These are phyloP conservation scores for Trilocha varians DNA, from an alignment of 2,888 invertebrate species.

Conservation along the genomic window DNA sequence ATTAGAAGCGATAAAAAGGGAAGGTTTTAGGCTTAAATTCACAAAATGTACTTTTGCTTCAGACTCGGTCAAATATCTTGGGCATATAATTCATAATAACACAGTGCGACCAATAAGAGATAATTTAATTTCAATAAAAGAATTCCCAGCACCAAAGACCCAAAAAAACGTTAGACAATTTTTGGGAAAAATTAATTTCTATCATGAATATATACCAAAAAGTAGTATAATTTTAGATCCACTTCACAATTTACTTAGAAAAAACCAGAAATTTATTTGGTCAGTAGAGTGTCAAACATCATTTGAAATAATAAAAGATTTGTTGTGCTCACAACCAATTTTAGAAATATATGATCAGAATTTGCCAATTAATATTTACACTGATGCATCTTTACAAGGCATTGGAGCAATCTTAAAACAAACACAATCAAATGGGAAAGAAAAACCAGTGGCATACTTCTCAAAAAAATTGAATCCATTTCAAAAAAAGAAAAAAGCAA, in stretches of 20 bases:
- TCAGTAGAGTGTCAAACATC: constrained; percentile 9
- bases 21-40: constrained; percentile 20
- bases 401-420: constrained; percentile 15
- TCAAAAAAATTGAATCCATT: constrained; percentile 8
- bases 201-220: constrained; percentile 15
- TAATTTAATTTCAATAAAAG: constrained; percentile 1
- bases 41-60: constrained; percentile 10
- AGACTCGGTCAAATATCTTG: constrained; percentile 17
- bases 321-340: too few species aligned
- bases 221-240: constrained; percentile 18
- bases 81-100: constrained; percentile 19
- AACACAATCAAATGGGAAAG: constrained; percentile 9
- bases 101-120: constrained; percentile 16
- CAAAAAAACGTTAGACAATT: constrained; percentile 12
- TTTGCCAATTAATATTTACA: constrained; percentile 9
- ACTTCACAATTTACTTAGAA: constrained; percentile 17
- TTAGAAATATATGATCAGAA: constrained; percentile 11
- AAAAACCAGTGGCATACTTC: constrained; percentile 7
- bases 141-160: too few species aligned
- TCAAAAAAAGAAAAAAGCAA: constrained; percentile 11
- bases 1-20: constrained; percentile 13
- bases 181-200: constrained; percentile 7
- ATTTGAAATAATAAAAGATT: constrained; percentile 1
- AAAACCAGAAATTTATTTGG: constrained; percentile 16
- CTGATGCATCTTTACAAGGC: constrained; percentile 10